Conservation (phyloP, 2,888 invertebrate species). For the Heliconius sara region DNA sequence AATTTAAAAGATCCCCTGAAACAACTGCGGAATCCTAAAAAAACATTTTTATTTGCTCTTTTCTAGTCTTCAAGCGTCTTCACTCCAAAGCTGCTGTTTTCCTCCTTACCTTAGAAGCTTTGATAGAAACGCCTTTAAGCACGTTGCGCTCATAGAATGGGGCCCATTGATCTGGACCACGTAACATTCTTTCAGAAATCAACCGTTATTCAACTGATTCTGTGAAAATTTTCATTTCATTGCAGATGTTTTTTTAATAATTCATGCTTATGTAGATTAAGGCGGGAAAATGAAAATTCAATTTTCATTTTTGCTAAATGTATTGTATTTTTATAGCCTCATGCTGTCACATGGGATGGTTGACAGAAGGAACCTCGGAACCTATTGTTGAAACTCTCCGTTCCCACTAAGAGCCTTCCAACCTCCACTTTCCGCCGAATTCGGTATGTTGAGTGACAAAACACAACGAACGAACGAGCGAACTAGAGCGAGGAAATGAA, state of each 20-base stretch:
- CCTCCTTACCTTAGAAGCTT: conserved; percentile 39
- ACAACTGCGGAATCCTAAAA: conserved; percentile 33
- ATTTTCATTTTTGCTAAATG: too few species aligned
- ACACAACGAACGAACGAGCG: too few species aligned
- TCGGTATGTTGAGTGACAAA: fast-evolving
- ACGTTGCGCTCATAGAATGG: conserved; percentile 38
- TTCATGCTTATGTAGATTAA: not conserved
- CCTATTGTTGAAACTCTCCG: too few species aligned
- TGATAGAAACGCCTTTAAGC: conserved; percentile 43
- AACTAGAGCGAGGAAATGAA: too few species aligned
- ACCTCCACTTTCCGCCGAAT: too few species aligned
- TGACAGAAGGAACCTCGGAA: too few species aligned
- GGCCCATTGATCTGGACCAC: conserved; percentile 38
- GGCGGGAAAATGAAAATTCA: not conserved
- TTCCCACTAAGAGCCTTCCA: too few species aligned
- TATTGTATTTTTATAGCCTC: too few species aligned
- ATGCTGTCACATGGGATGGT: too few species aligned
- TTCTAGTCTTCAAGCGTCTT: conserved; percentile 39
- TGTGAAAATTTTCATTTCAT: conserved; percentile 4
- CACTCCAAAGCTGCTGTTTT: conserved; percentile 34
- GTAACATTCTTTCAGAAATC: conserved; percentile 34
- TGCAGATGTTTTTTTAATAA: not conserved
- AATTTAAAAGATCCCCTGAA: not conserved
- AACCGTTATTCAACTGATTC: conserved; percentile 6
- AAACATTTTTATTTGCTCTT: conserved; percentile 40